Percentiles rank a stretch among this genome's conserved stretches.
Evolutionary conservation across 2,113 vertebrate genomes (phyloP).

Genomic region (Oostethus manadensis): DNA sequence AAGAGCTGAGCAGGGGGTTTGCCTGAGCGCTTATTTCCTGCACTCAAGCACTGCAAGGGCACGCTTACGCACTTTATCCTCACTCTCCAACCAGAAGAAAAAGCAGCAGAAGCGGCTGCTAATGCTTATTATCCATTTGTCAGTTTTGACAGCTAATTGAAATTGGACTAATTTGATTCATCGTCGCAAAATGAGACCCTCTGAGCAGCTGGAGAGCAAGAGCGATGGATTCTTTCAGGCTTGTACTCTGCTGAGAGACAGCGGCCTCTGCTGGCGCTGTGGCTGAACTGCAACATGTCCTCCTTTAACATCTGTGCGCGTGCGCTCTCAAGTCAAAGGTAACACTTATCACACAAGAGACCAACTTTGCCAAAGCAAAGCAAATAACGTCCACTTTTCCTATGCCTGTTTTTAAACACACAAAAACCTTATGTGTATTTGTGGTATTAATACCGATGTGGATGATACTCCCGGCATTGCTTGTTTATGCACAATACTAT

Average conservation of each 20-base stretch:
- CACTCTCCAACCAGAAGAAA: not conserved
- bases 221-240: not conserved
- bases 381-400: no score
- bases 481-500: no score
- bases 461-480: no score
- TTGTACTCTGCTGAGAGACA: not conserved
- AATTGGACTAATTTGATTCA: slow-evolving; percentile 7
- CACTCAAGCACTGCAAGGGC: not conserved
- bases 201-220: not conserved
- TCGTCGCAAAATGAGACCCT: not conserved
- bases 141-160: slow-evolving; percentile 1
- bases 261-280: not conserved
- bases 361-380: no score
- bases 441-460: no score
- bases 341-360: not conserved
- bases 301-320: not conserved
- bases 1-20: not conserved
- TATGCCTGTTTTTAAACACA: no score
- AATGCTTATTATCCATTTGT: slow-evolving; percentile 6
- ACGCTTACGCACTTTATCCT: not conserved
- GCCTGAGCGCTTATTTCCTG: no score
- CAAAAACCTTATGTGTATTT: no score
- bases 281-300: not conserved
- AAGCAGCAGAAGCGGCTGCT: not conserved
- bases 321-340: not conserved